Evolutionary conservation across 2,888 invertebrate genomes (phyloP), one percentile per base, ranked within the genome.

Genomic region (Trissolcus japonicus): DNA sequence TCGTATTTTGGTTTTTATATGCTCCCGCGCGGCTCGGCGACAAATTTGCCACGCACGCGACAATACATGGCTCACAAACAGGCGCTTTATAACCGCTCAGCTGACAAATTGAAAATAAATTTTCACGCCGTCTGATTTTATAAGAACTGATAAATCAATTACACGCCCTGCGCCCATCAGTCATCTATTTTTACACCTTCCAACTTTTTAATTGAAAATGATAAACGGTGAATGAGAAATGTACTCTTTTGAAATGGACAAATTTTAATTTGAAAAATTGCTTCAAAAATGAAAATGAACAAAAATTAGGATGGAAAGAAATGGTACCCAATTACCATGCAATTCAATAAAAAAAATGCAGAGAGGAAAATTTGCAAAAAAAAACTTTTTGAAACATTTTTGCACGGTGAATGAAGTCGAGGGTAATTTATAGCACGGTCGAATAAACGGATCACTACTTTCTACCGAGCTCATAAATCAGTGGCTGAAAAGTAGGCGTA

Each of bases 381-480:
- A 35, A 35, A 35, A 35, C 11, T 7, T 35, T 35, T 35, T 35
- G 7, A 35, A 35, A 9, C 35, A 35, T 35, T 35, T 35, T 35
- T 35, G 35, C 35, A 35, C 35, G 9, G 29, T 0, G 61, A 41
- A 41, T 41, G 25, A 55, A 51, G 67, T 55, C n/a, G 29, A n/a
- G 4, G 57, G 51, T 75, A 68, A 75, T 75, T 75, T 75, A 75
- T 63, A 1, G 51, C 57, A 55, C 43, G 6, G 54, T 63, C 62
- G 59, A 75, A 75, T 63, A 75, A 75, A 68, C 63, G 75, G 60
- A 75, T 65, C 59, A 55, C 68, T 63, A 69, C 55, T 75, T 65
- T 63, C 51, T 19, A 54, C 60, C 55, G 68, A 16, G 16, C 43
- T 63, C 71, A 55, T 77, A 72, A 72, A 77, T 77, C 72, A 72